phyloP scores from a whole-genome alignment of 2,113 vertebrate species.

The Anhinga anhinga region DNA sequence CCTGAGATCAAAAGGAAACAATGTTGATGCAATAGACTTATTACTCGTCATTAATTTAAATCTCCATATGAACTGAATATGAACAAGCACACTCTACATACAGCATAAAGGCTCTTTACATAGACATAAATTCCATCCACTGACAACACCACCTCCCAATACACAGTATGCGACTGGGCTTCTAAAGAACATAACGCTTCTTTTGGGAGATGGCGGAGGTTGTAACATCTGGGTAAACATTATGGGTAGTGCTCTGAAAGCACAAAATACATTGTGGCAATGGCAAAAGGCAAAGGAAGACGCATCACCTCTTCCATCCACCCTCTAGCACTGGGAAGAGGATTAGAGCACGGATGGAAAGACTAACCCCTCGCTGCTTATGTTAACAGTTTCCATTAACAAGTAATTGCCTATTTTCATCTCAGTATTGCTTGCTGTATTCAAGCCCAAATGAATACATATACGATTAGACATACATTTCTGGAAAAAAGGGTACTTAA shows the following conservation, averaged over 20 bases:
- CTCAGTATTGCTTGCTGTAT: not conserved
- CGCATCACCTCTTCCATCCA: not conserved
- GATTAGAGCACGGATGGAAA: not conserved
- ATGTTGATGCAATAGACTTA: not conserved
- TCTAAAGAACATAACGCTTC: not conserved
- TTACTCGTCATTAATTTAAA: not conserved
- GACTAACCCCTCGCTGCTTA: not conserved
- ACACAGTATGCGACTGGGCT: not conserved
- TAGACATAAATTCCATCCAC: not conserved
- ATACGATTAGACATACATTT: not conserved
- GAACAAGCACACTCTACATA: not conserved
- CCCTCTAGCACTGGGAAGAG: not conserved
- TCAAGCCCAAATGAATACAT: not conserved
- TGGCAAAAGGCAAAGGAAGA: not conserved
- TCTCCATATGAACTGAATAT: not conserved
- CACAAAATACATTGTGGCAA: not conserved
- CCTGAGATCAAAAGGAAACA: not conserved
- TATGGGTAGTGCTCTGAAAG: not conserved
- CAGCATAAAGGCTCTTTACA: not conserved
- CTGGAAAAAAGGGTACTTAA: not conserved
- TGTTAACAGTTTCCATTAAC: not conserved
- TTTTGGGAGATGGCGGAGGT: not conserved
- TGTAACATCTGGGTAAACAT: not conserved
- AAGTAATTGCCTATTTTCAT: slow-evolving; percentile 1
- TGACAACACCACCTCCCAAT: not conserved